Evolutionary conservation across 2,888 invertebrate species (phyloP).

Genomic region (Bhutanitis thaidina): DNA sequence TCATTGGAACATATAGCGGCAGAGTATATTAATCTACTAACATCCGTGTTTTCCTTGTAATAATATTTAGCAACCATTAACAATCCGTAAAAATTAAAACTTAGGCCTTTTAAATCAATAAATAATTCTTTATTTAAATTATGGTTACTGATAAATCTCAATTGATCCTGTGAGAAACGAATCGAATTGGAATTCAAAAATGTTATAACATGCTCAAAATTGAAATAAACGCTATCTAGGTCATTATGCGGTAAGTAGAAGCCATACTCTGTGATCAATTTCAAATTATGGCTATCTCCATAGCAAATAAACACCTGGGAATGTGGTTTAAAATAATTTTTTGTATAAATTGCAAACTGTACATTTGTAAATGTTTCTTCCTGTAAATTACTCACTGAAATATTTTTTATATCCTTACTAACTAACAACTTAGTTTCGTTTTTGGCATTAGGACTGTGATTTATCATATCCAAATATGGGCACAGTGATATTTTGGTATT

Average conservation of each 20-base stretch:
- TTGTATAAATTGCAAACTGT: constrained; percentile 69
- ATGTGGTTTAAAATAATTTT: constrained; percentile 78
- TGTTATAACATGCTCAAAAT: constrained; percentile 72
- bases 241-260: constrained; percentile 86
- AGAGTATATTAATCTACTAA: constrained; percentile 65
- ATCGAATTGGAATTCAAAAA: constrained; percentile 53
- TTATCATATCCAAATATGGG: constrained; percentile 94
- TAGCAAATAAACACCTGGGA: constrained; percentile 94
- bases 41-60: constrained; percentile 57
- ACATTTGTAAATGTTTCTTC: constrained; percentile 57
- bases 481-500: constrained; percentile 87
- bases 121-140: constrained; percentile 82
- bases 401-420: constrained; percentile 48
- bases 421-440: constrained; percentile 74
- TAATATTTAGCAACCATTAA: constrained; percentile 69
- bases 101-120: constrained; percentile 81
- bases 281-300: constrained; percentile 89
- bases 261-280: constrained; percentile 92
- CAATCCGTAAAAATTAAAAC: constrained; percentile 82
- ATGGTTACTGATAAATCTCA: constrained; percentile 82
- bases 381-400: constrained; percentile 45
- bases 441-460: constrained; percentile 85
- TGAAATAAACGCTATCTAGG: constrained; percentile 83
- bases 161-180: constrained; percentile 77
- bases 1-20: constrained; percentile 64